These are phyloP conservation scores for Macrochelys suwanniensis DNA, from an alignment of 2,797 vertebrate species.

Conservation along the genomic window DNA sequence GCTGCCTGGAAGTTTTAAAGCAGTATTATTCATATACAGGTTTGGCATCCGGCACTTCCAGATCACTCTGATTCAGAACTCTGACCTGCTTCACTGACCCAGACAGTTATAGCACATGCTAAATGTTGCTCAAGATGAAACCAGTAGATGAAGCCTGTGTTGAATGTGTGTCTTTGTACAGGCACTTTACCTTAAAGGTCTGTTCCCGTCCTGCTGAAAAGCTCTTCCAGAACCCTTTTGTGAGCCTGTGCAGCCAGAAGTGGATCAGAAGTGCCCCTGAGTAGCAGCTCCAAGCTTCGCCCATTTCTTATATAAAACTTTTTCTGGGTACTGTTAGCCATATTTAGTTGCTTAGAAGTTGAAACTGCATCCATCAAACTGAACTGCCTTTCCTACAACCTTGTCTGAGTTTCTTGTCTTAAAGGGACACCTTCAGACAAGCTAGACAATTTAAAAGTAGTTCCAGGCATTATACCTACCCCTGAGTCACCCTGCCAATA, in stretches of 20 bases:
- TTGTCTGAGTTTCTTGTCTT: neutral
- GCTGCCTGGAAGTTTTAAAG: neutral
- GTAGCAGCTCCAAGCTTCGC: neutral
- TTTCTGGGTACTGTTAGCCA: neutral
- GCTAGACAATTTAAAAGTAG: neutral
- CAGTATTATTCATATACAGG: neutral
- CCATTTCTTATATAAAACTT: neutral
- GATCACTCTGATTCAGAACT: accelerated
- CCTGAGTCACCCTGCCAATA: neutral
- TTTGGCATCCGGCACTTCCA: neutral
- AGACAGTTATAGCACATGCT: accelerated
- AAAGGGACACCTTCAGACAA: neutral
- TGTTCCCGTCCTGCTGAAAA: neutral
- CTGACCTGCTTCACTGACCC: neutral
- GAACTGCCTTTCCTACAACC: neutral
- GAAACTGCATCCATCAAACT: neutral
- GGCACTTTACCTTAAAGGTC: neutral
- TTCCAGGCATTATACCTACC: neutral
- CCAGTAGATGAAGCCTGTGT: neutral
- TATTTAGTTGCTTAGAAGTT: neutral
- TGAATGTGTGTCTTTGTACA: neutral
- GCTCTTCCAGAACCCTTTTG: neutral
- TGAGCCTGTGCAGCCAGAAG: neutral
- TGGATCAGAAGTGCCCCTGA: neutral
- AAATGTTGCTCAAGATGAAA: slow-evolving; percentile 35